A percentile compares a stretch with the other conserved stretches of the same genome.
Evolutionary conservation across 2,797 vertebrate genomes (phyloP).

Genomic region (Silurus lanzhouensis): DNA sequence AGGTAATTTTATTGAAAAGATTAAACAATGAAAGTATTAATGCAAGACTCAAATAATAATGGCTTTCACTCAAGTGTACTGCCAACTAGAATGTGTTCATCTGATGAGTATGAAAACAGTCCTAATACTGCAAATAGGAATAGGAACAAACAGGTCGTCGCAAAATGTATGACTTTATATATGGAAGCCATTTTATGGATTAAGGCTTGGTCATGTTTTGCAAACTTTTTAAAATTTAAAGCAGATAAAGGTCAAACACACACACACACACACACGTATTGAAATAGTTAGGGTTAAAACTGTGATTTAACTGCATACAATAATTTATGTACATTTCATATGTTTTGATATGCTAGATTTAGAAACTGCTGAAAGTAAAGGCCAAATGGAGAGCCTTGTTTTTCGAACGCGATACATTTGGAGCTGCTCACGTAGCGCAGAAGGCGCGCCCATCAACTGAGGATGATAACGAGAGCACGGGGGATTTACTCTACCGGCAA

Average conservation of each 20-base stretch:
- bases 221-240: background rate
- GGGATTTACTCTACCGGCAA: constrained; percentile 19
- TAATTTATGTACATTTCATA: background rate
- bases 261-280: background rate
- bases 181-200: background rate
- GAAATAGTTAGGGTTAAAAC: background rate
- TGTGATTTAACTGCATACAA: too few relatives aligned
- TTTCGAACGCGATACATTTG: background rate
- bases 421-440: constrained; percentile 51
- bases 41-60: background rate
- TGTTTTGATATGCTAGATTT: constrained; percentile 13
- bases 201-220: background rate
- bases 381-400: background rate
- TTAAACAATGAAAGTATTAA: background rate
- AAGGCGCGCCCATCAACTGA: constrained; percentile 33
- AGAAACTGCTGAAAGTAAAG: background rate
- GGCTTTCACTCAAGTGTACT: background rate
- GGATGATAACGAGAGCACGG: constrained; percentile 20
- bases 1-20: background rate
- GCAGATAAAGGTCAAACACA: background rate
- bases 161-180: too few relatives aligned
- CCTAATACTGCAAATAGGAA: background rate
- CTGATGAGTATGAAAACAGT: too few relatives aligned
- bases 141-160: too few relatives aligned
- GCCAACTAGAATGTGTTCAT: background rate